phyloP scores from a whole-genome alignment of 2,797 vertebrate genomes.

The Coregonus suidteri region DNA sequence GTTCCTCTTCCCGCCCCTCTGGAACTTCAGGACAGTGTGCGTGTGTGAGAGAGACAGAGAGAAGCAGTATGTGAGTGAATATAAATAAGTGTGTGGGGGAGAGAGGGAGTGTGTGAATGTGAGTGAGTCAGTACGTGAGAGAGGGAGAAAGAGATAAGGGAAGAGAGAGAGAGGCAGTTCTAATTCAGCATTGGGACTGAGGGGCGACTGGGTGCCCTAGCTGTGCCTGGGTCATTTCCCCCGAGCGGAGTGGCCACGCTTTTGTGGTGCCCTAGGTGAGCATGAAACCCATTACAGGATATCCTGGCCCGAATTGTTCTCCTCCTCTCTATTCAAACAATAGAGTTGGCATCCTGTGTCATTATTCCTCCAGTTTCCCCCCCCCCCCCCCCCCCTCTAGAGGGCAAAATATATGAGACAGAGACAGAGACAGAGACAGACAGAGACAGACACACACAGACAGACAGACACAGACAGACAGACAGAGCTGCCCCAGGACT shows the following conservation, averaged over 20 bases:
- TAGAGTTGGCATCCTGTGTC: slow-evolving; percentile 72
- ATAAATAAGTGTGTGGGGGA: not conserved
- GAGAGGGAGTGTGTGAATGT: not conserved
- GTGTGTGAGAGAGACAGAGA: slow-evolving; percentile 33
- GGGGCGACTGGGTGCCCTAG: slow-evolving; percentile 36
- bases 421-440: no score
- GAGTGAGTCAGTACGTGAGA: slow-evolving; percentile 20
- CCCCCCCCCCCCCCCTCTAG: slow-evolving; percentile 15
- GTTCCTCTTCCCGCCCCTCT: slow-evolving; percentile 80
- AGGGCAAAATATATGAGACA: slow-evolving; percentile 26
- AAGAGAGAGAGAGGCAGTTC: slow-evolving; percentile 38
- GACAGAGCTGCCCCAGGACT: not conserved
- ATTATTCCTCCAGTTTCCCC: not conserved
- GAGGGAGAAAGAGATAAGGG: not conserved
- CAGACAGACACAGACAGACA: not conserved
- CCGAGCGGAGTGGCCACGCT: slow-evolving; percentile 52
- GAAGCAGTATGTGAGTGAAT: slow-evolving; percentile 24
- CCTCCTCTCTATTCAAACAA: slow-evolving; percentile 63
- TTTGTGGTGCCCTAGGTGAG: slow-evolving; percentile 59
- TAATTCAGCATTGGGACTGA: slow-evolving; percentile 62
- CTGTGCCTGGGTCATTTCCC: slow-evolving; percentile 57
- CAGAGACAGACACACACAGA: no score
- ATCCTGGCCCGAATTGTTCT: slow-evolving; percentile 74
- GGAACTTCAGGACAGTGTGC: slow-evolving; percentile 82
- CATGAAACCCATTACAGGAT: slow-evolving; percentile 70